These are phyloP conservation scores for Xanthia togata DNA, from an alignment of 2,888 invertebrate species.

Conservation along the genomic window DNA sequence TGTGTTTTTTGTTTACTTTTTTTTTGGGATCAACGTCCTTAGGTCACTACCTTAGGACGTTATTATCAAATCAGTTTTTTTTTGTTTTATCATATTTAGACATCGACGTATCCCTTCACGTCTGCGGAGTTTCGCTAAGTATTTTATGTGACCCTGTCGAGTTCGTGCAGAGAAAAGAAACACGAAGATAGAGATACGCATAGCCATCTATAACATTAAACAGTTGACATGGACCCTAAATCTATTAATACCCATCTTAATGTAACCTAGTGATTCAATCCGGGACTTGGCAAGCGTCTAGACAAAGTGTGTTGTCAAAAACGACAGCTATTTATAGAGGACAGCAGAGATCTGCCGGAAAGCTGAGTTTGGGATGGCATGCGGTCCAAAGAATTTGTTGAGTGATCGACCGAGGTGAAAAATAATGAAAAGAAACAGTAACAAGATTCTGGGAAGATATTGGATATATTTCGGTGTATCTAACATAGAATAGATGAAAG, in stretches of 20 bases:
- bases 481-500: neutral
- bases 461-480: neutral
- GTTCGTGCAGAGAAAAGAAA: neutral
- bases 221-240: slow-evolving; percentile 39
- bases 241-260: slow-evolving; percentile 49
- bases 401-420: slow-evolving; percentile 3
- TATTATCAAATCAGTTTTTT: too few species aligned
- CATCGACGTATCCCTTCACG: neutral
- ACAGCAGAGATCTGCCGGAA: slow-evolving; percentile 42
- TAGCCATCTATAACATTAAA: neutral
- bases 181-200: neutral
- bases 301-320: slow-evolving; percentile 55
- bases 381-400: neutral
- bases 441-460: neutral
- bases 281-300: slow-evolving; percentile 59
- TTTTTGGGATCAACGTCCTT: too few species aligned
- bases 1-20: too few species aligned
- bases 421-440: neutral
- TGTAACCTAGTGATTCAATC: slow-evolving; percentile 45
- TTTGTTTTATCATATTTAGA: neutral
- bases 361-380: slow-evolving; percentile 28
- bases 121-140: neutral
- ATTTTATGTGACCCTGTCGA: neutral
- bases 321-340: slow-evolving; percentile 55
- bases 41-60: too few species aligned